Base-by-base conservation (phyloP, 2,797 vertebrate species). In the Rhincodon typus region DNA sequence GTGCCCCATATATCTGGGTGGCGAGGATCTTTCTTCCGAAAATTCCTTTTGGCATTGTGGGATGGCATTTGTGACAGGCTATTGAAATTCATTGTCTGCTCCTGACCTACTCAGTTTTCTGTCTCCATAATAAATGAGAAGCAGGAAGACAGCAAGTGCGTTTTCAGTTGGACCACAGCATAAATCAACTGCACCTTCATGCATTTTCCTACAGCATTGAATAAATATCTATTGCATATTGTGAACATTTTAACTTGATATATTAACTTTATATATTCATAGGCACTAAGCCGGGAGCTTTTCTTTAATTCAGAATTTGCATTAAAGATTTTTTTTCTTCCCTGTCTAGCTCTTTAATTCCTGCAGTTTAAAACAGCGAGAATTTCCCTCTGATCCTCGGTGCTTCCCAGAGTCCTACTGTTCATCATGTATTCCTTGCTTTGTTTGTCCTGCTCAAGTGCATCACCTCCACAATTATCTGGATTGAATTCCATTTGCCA, bases 31-130 rank as follows among this genome's bases (percentile, higher is more conserved):
- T 69, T 93, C 90, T 93, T 69, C n/a, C 42, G 90, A 93, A 69
- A 69, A 93, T 93, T 93, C 66, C 90, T 69, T 93, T 93, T 93
- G 90, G 90, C 90, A 93, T 93, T 93, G 66, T 93, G 90, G 66
- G 90, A 93, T 93, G 90, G 90, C 62, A 62, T 93, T 27, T 93
- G 90, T 93, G 90, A 93, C 90, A 93, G 21, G 90, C 90, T 69
- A 93, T 93, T 93, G 90, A 93, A 93, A 93, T 93, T 93, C 90
- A 93, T 69, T 93, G 90, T 93, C 66, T 38, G 90, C 38, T 66
- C 66, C 62, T 69, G 90, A 93, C 62, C 90, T 42, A 34, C 90
- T 93, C 90, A 69, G 90, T 21, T n/a, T 93, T 93, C 90, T 93
- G 90, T 69, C 90, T 93, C 90, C 23, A 34, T 66, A 93, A 93